Base-by-base conservation (phyloP, 2,888 invertebrate genomes). In the Euplexia lucipara region DNA sequence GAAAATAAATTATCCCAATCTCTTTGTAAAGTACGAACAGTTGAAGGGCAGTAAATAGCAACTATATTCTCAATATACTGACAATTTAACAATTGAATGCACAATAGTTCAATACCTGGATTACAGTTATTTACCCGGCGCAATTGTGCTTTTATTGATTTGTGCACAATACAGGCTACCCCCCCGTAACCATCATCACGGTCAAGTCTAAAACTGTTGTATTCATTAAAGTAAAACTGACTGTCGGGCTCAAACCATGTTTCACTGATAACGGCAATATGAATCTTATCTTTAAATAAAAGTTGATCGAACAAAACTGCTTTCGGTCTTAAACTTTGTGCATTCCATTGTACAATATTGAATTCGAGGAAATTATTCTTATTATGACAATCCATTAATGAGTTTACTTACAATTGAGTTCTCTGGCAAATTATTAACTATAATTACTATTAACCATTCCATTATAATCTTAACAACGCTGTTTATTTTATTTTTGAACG, bases 341-440 rank as follows among this genome's bases (percentile, higher is more conserved):
- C 48, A 48, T 48, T 48, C 32, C 48, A 49, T 34, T 49, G 49
- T 49, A 20, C 8, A 49, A 49, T 49, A 34, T 35, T 35, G 20
- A 49, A 20, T 20, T 34, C 34, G 9, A 49, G 34, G 14, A 16
- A 34, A 34, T n/a, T n/a, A n/a, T n/a, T n/a, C n/a, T 49, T 8
- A 49, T 49, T 34, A 9, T 9, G 34, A 49, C 20, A 49, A 49
- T 49, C 18, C 49, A 49, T 49, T 49, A 20, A 49, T 20, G 34
- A 49, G 49, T 49, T 49, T 20, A 49, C 34, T 49, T 35, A 49
- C n/a, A 20, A 49, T n/a, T 34, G 49, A 49, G 14, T 49, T 49
- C 20, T 49, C 49, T 14, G 49, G 35, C 35, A 49, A 18, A 35
- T 20, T 32, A 20, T 49, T 35, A 9, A 49, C 20, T 42, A 42